A percentile compares a stretch with the other conserved stretches of the same genome.
phyloP scores from a whole-genome alignment of 1,140 invertebrate species.

The Aphis gossypii region DNA sequence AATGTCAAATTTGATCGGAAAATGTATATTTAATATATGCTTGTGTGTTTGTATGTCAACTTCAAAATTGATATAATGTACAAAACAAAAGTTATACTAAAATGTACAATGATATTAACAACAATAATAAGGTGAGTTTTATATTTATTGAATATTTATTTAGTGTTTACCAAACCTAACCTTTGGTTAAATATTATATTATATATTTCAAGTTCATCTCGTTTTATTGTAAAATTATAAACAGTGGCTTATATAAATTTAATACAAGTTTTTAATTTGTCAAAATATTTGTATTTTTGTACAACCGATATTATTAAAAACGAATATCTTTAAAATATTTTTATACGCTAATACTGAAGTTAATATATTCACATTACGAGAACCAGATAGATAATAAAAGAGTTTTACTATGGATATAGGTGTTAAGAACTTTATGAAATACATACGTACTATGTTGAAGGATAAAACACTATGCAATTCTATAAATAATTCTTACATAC shows the following conservation, averaged over 20 bases:
- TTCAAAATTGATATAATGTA: too few relatives aligned
- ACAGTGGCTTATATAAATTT: neutral
- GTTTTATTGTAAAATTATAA: too few relatives aligned
- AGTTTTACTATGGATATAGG: neutral
- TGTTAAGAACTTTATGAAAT: neutral
- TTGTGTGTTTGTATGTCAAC: too few relatives aligned
- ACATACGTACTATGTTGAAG: neutral
- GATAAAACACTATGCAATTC: neutral
- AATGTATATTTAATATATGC: neutral
- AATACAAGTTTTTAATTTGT: neutral
- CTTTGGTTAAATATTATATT: neutral
- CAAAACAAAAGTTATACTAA: too few relatives aligned
- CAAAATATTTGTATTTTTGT: neutral
- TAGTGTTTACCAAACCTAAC: neutral
- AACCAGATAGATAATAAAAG: neutral
- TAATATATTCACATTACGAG: neutral
- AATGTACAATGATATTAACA: too few relatives aligned
- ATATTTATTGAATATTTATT: neutral
- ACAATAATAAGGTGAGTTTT: neutral
- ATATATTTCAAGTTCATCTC: too few relatives aligned
- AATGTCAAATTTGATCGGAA: neutral
- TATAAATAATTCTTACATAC: too few relatives aligned
- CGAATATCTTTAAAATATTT: rapidly evolving
- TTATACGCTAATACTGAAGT: neutral
- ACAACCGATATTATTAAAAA: neutral